Evolutionary conservation across 2,888 invertebrate genomes (phyloP).

Genomic region (Drosophila formosana): DNA sequence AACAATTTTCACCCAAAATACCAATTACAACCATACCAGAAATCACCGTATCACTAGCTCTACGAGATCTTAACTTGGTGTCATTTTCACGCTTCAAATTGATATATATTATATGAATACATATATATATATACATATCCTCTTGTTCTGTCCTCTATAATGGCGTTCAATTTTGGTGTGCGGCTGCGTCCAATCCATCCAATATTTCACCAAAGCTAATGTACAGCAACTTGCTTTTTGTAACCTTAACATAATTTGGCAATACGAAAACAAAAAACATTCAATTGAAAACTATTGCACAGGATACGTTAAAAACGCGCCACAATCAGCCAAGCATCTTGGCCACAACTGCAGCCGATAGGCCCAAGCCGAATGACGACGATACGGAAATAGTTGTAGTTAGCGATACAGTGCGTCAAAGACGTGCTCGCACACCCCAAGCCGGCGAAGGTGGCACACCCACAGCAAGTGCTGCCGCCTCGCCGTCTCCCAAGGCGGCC

Average conservation of each 20-base stretch:
- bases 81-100: slow-evolving; percentile 79
- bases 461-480: background rate
- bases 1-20: slow-evolving; percentile 65
- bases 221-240: slow-evolving; percentile 46
- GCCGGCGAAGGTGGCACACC: slow-evolving; percentile 64
- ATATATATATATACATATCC: slow-evolving; percentile 35
- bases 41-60: slow-evolving; percentile 80
- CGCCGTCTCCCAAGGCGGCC: slow-evolving; percentile 3
- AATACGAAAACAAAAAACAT: slow-evolving; percentile 12
- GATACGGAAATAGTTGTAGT: slow-evolving; percentile 87
- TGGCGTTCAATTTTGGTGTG: slow-evolving; percentile 67
- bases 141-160: slow-evolving; percentile 20
- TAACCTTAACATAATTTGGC: slow-evolving; percentile 13
- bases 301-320: slow-evolving; percentile 77
- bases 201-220: slow-evolving; percentile 41
- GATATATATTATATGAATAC: slow-evolving; percentile 38
- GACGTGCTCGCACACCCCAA: slow-evolving; percentile 84
- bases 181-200: slow-evolving; percentile 61
- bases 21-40: slow-evolving; percentile 56
- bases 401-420: slow-evolving; percentile 88
- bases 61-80: slow-evolving; percentile 79
- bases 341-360: slow-evolving; percentile 20
- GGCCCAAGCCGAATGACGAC: slow-evolving; percentile 29
- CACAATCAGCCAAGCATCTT: slow-evolving; percentile 66
- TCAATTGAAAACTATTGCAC: slow-evolving; percentile 38